Percentiles rank a stretch among this genome's conserved stretches.
phyloP scores from a whole-genome alignment of 2,888 invertebrate genomes.

The Plagodis pulveraria region DNA sequence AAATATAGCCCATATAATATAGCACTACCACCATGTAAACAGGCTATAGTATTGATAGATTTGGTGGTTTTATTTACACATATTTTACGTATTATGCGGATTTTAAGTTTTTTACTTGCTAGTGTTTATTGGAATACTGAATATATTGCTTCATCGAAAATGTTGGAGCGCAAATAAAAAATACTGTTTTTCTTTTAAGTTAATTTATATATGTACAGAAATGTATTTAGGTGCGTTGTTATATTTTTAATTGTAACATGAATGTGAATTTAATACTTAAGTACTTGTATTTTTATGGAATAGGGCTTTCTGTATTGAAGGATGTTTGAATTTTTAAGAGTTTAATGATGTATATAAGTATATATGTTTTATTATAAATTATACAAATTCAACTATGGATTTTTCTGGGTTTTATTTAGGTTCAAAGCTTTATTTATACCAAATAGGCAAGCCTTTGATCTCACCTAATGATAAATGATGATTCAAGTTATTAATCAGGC shows the following conservation, averaged over 20 bases:
- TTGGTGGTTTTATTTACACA: too few species aligned
- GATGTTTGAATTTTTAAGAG: conserved; percentile 27
- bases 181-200: not conserved
- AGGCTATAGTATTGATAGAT: too few species aligned
- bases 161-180: not conserved
- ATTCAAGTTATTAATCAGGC: too few species aligned
- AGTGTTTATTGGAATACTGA: too few species aligned
- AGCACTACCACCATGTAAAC: too few species aligned
- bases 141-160: too few species aligned
- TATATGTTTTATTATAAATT: conserved; percentile 29
- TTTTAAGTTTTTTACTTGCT: too few species aligned
- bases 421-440: not conserved
- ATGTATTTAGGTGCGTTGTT: conserved; percentile 1
- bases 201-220: not conserved
- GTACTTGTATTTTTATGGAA: conserved; percentile 18
- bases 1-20: too few species aligned
- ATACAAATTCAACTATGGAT: conserved; percentile 27
- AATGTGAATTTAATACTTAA: conserved; percentile 12
- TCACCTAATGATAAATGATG: too few species aligned
- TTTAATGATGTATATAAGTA: conserved; percentile 25
- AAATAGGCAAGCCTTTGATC: too few species aligned
- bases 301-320: conserved; percentile 20
- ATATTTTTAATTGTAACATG: not conserved
- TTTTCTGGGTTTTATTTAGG: conserved; percentile 6
- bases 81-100: too few species aligned